Evolutionary conservation across 2,113 vertebrate genomes (phyloP).

Genomic region (Clupea harengus): DNA sequence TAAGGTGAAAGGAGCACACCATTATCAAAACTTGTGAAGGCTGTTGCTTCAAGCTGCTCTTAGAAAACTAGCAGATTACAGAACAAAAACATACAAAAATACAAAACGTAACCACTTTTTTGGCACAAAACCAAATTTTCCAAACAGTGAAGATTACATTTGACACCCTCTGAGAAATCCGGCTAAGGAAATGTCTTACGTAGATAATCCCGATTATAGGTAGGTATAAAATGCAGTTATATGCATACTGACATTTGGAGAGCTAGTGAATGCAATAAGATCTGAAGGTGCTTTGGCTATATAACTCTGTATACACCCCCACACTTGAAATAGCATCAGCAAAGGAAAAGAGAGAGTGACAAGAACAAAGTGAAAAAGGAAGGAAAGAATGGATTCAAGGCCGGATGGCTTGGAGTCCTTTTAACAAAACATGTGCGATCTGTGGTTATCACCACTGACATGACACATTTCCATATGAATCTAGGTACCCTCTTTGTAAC

Average conservation of each 20-base stretch:
- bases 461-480: neutral
- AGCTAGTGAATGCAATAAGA: neutral
- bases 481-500: neutral
- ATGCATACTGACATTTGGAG: neutral
- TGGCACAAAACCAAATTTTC: neutral
- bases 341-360: no score
- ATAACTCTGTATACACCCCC: neutral
- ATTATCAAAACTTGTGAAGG: neutral
- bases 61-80: neutral
- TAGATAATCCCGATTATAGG: neutral
- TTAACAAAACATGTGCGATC: neutral
- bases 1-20: no score
- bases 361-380: neutral
- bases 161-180: neutral
- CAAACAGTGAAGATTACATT: neutral
- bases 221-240: neutral
- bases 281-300: neutral
- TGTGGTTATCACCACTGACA: neutral
- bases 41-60: neutral
- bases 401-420: neutral
- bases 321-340: neutral
- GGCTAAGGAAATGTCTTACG: neutral
- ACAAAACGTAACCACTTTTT: neutral
- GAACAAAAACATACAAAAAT: neutral
- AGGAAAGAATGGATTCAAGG: neutral